phyloP scores from a whole-genome alignment of 2,888 invertebrate genomes.

The Leptura quadrifasciata region DNA sequence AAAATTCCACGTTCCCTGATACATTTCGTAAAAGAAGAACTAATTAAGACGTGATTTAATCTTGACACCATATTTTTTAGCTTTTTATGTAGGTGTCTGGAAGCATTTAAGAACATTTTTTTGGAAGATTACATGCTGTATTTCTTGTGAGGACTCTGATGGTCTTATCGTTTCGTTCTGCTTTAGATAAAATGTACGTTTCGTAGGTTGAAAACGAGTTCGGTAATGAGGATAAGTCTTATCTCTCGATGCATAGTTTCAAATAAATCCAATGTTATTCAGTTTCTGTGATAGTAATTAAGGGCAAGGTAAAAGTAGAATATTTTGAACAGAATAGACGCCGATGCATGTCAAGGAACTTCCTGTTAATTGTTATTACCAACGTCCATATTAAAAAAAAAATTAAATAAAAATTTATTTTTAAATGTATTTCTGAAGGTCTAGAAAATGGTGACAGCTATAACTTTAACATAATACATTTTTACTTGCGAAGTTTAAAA shows the following conservation, averaged over 20 bases:
- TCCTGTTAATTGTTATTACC: too few species aligned
- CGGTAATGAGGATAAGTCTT: not conserved
- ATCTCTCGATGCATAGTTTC: not conserved
- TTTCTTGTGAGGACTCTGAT: not conserved
- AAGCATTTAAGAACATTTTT: slow-evolving; percentile 7
- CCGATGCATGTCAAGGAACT: too few species aligned
- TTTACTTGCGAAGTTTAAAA: too few species aligned
- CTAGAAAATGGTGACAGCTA: too few species aligned
- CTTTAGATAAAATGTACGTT: not conserved
- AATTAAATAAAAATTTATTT: too few species aligned
- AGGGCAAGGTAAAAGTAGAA: not conserved
- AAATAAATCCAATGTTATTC: not conserved
- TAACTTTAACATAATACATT: too few species aligned
- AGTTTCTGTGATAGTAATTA: not conserved
- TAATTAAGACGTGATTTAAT: slow-evolving; percentile 4
- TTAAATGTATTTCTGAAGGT: too few species aligned
- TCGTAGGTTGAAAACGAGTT: not conserved
- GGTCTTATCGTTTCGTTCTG: not conserved
- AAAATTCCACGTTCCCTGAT: not conserved
- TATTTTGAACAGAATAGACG: too few species aligned
- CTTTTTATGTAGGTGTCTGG: not conserved
- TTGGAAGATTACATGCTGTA: not conserved
- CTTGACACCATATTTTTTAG: not conserved
- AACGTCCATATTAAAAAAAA: too few species aligned
- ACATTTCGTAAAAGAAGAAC: slow-evolving; percentile 2